Conservation (phyloP, 2,113 vertebrate species). For the Apodemus sylvaticus region DNA sequence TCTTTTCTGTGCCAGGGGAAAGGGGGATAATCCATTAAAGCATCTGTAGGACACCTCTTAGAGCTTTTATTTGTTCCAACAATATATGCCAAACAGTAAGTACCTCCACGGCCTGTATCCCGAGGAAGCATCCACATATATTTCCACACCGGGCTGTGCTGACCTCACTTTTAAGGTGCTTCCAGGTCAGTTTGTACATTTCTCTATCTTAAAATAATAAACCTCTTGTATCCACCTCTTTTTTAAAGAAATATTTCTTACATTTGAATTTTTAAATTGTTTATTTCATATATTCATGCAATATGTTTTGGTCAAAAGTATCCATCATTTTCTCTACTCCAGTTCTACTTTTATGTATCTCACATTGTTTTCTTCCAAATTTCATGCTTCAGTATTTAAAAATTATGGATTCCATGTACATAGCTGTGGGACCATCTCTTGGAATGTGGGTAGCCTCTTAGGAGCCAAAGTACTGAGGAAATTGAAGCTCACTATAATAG, state of each 20-base stretch:
- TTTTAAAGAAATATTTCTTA: not conserved
- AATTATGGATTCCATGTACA: not conserved
- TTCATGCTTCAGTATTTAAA: not conserved
- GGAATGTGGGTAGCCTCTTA: not conserved
- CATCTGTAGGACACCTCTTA: slow-evolving; percentile 33
- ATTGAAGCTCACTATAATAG: not conserved
- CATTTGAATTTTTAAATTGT: not conserved
- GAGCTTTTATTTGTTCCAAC: slow-evolving; percentile 48
- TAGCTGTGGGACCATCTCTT: not conserved
- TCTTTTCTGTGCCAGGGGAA: slow-evolving; percentile 21
- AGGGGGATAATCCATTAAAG: slow-evolving; percentile 62
- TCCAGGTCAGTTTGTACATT: not conserved
- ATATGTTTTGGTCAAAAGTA: not conserved
- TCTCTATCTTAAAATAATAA: not conserved
- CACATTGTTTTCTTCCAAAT: not conserved
- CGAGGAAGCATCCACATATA: not conserved
- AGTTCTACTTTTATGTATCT: not conserved
- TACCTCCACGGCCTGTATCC: not conserved
- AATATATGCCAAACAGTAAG: slow-evolving; percentile 40
- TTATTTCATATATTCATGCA: not conserved
- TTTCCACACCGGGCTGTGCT: not conserved
- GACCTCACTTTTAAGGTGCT: too few species aligned
- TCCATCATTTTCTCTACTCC: not conserved
- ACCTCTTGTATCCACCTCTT: not conserved
- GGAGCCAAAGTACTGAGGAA: not conserved